Evolutionary conservation across 2,888 invertebrate genomes (phyloP).

Genomic region (Leptura quadrifasciata): DNA sequence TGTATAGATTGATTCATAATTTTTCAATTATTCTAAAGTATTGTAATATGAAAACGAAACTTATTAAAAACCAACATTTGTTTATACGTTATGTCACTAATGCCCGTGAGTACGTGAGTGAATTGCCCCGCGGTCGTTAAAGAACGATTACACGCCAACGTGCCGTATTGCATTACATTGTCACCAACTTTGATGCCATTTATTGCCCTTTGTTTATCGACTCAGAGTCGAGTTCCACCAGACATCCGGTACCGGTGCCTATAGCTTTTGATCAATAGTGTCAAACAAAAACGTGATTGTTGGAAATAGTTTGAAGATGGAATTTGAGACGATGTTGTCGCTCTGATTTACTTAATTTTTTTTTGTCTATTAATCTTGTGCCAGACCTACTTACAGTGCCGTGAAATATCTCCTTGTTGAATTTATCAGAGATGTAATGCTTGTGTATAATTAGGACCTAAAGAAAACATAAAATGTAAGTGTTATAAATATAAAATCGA

Average conservation of each 20-base stretch:
- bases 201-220: neutral
- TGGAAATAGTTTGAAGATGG: neutral
- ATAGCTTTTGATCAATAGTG: neutral
- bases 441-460: neutral
- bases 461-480: neutral
- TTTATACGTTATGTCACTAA: neutral
- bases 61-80: too few species aligned
- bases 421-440: neutral
- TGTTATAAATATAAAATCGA: too few species aligned
- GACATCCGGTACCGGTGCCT: neutral
- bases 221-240: neutral
- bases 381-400: neutral
- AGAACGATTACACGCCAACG: neutral
- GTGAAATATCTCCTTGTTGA: neutral
- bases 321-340: neutral
- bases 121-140: neutral
- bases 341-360: neutral
- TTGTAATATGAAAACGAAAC: too few species aligned
- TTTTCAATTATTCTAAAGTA: too few species aligned
- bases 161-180: conserved; percentile 28
- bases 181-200: conserved; percentile 34
- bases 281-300: neutral
- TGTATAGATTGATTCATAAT: too few species aligned
- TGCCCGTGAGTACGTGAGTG: neutral
- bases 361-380: neutral